Conservation (phyloP, 1,140 invertebrate genomes). For the Myzus persicae region DNA sequence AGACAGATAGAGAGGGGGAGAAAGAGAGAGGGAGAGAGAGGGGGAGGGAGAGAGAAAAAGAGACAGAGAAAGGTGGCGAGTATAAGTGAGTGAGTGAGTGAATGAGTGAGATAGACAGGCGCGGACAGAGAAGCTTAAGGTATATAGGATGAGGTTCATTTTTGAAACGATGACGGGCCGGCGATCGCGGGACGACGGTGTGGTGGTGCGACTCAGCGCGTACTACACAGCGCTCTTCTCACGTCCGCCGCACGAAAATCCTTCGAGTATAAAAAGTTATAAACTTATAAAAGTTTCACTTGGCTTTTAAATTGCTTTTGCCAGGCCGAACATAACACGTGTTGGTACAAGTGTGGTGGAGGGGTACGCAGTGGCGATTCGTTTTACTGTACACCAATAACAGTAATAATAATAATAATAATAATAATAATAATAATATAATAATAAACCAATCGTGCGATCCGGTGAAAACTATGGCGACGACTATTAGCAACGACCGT, state of each 20-base stretch:
- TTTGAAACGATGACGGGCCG: neutral
- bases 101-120: neutral
- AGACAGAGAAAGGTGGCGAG: too few species aligned
- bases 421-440: too few species aligned
- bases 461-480: neutral
- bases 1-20: too few species aligned
- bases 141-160: neutral
- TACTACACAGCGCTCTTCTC: neutral
- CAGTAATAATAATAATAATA: neutral
- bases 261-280: constrained; percentile 32
- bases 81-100: neutral
- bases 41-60: neutral
- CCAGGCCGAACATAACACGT: neutral
- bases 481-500: neutral
- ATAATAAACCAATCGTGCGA: neutral
- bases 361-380: neutral
- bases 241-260: constrained; percentile 11
- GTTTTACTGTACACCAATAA: neutral
- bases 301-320: constrained; percentile 44
- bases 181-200: neutral
- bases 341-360: neutral
- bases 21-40: neutral
- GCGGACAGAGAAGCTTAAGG: neutral
- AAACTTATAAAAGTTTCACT: constrained; percentile 35
- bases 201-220: neutral